A percentile compares a stretch with the other conserved stretches of the same genome.
Evolutionary conservation across 2,797 vertebrate genomes (phyloP).

Genomic region (Hyperoplus immaculatus): DNA sequence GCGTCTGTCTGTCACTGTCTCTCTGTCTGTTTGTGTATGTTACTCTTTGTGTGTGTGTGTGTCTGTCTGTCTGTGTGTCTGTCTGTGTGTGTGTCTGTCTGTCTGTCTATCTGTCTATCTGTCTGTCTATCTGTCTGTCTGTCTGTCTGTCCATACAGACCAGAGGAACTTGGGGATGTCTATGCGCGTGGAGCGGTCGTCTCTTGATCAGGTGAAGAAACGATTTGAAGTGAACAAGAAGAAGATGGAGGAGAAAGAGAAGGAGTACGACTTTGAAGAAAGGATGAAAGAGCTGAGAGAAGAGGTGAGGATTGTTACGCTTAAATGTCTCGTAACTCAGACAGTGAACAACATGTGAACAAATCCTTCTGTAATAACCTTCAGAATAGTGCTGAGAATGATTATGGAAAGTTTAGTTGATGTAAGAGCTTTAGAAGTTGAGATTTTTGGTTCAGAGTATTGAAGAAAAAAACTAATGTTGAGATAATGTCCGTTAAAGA

Average conservation of each 20-base stretch:
- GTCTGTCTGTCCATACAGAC: constrained; percentile 79
- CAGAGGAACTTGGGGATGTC: constrained; percentile 99
- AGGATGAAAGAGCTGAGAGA: constrained; percentile 97
- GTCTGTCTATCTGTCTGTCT: neutral
- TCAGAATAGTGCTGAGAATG: too few relatives aligned
- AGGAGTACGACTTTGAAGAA: constrained; percentile 99
- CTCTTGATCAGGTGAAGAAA: constrained; percentile 97
- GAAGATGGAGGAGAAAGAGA: constrained; percentile 98
- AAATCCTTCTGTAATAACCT: too few relatives aligned
- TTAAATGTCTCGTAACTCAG: too few relatives aligned
- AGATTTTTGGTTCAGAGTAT: too few relatives aligned
- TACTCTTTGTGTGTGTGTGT: too few relatives aligned
- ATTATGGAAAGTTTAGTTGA: too few relatives aligned
- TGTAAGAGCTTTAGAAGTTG: too few relatives aligned
- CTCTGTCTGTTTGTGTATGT: too few relatives aligned
- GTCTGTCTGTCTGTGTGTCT: neutral
- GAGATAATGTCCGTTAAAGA: too few relatives aligned
- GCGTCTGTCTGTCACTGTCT: too few relatives aligned
- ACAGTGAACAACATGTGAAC: too few relatives aligned
- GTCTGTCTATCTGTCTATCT: neutral
- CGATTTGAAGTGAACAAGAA: constrained; percentile 98
- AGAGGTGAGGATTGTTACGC: constrained; percentile 86
- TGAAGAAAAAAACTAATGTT: too few relatives aligned
- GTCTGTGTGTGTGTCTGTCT: neutral
- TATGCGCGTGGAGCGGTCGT: constrained; percentile 97